Conservation (phyloP, 2,888 invertebrate species). For the Schrankia costaestrigalis region DNA sequence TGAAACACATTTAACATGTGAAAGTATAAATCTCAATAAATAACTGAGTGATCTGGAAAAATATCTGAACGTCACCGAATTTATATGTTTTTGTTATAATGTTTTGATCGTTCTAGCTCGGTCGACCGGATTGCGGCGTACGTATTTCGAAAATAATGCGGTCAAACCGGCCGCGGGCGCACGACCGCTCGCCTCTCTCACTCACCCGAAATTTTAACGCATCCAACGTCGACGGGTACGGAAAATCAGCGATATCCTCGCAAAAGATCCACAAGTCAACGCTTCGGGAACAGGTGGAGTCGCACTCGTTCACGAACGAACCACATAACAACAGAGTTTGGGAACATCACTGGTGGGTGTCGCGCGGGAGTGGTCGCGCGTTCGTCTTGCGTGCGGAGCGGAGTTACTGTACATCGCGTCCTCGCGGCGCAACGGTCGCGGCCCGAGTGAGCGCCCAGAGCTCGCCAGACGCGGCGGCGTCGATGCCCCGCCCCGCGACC, state of each 20-base stretch:
- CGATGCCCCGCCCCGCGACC: conserved; percentile 40
- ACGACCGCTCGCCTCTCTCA: conserved; percentile 70
- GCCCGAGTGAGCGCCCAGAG: conserved; percentile 45
- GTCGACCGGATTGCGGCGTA: conserved; percentile 75
- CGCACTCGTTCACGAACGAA: conserved; percentile 68
- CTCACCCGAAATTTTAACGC: conserved; percentile 79
- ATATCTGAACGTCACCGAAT: conserved; percentile 47
- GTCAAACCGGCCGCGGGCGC: conserved; percentile 77
- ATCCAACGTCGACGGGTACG: conserved; percentile 73
- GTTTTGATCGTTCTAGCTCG: conserved; percentile 75
- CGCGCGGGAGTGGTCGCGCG: conserved; percentile 59
- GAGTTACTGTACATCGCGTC: conserved; percentile 53
- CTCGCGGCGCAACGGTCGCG: conserved; percentile 58
- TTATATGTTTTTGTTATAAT: conserved; percentile 71
- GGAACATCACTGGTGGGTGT: conserved; percentile 68
- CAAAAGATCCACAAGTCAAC: conserved; percentile 53
- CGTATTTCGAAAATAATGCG: conserved; percentile 80
- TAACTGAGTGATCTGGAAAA: conserved; percentile 37
- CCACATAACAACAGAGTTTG: conserved; percentile 67
- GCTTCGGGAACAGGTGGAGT: conserved; percentile 69
- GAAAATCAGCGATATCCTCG: conserved; percentile 63
- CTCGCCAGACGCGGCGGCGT: conserved; percentile 63
- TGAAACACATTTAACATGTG: conserved; percentile 18
- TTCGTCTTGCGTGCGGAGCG: conserved; percentile 41
- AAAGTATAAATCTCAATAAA: conserved; percentile 32